Evolutionary conservation across 2,888 invertebrate genomes (phyloP).

Genomic region (Oscheius sp.): DNA sequence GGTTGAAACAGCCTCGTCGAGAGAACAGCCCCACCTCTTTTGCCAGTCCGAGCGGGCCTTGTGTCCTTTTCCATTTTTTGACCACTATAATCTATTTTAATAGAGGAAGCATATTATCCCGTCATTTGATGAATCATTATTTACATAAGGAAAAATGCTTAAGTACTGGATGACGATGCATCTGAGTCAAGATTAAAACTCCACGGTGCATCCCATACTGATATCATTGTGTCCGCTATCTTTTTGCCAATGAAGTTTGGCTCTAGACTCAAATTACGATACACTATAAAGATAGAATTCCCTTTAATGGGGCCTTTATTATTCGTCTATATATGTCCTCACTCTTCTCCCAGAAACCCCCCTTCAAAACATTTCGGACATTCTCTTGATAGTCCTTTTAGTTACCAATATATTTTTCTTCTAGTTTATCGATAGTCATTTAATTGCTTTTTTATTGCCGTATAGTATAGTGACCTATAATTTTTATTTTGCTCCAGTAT

Average conservation of each 20-base stretch:
- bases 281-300: neutral
- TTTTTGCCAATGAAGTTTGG: conserved; percentile 20
- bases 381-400: too few species aligned
- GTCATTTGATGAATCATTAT: conserved; percentile 4
- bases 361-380: neutral
- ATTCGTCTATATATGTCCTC: neutral
- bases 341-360: conserved; percentile 2
- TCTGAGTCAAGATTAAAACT: conserved; percentile 18
- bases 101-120: neutral
- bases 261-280: conserved; percentile 9
- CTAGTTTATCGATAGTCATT: too few species aligned
- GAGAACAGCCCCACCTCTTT: conserved; percentile 25
- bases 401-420: too few species aligned
- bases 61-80: conserved; percentile 4
- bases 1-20: conserved; percentile 29
- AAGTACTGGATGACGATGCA: conserved; percentile 1
- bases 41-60: neutral
- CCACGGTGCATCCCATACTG: conserved; percentile 1
- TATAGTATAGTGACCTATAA: too few species aligned
- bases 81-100: too few species aligned
- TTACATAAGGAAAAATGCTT: conserved; percentile 7
- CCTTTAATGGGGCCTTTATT: neutral
- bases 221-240: conserved; percentile 21
- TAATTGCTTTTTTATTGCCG: neutral
- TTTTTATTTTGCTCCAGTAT: neutral